Conservation (phyloP, 2,113 vertebrate species). For the Bos taurus region DNA sequence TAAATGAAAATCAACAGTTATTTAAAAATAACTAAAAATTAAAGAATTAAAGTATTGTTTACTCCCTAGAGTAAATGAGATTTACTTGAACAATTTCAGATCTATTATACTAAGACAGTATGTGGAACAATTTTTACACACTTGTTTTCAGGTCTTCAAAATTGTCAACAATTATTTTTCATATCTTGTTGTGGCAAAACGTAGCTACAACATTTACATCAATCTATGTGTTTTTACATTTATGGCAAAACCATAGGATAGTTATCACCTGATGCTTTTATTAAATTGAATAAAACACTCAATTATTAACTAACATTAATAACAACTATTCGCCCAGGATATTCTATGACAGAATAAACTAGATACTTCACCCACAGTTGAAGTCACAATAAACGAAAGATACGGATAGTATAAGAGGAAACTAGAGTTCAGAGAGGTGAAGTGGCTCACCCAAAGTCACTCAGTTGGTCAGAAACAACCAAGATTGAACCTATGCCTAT, state of each 20-base stretch:
- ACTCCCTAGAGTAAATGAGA: background rate
- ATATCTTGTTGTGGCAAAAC: background rate
- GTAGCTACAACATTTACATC: background rate
- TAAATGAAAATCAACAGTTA: background rate
- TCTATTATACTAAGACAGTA: background rate
- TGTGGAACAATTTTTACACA: background rate
- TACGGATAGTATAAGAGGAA: background rate
- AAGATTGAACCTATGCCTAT: background rate
- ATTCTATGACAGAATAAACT: background rate
- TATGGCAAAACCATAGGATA: background rate
- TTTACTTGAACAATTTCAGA: background rate
- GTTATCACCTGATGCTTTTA: background rate
- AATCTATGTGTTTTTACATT: background rate
- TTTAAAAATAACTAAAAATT: background rate
- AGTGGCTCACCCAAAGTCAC: background rate
- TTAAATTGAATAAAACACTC: background rate
- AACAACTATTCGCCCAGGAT: background rate
- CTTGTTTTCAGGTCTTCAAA: background rate
- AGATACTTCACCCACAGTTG: background rate
- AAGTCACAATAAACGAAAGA: background rate
- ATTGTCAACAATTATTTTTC: background rate
- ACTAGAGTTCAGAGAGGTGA: background rate
- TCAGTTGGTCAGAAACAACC: background rate
- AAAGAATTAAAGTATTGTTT: background rate
- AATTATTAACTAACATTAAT: background rate